Base-by-base conservation (phyloP, 2,797 vertebrate species). In the Sphenopsis melanotis region DNA sequence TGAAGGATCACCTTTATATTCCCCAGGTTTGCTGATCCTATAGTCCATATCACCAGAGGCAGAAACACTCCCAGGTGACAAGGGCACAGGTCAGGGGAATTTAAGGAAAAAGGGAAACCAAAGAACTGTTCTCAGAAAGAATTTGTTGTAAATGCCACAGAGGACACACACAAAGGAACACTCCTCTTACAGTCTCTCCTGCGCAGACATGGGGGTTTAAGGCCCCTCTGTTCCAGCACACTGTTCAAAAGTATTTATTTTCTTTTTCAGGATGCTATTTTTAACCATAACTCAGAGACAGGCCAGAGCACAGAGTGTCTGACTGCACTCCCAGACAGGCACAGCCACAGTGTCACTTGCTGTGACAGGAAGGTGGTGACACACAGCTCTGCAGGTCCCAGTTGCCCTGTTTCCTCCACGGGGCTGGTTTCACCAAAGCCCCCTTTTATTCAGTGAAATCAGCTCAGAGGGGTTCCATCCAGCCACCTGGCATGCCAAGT, bases 401-500 rank as follows among this genome's bases (percentile, higher is more conserved):
- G 39, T 10, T 4, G 0, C 57, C 34, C 55, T 17, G 5, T 36
- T 65, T 65, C 55, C 79, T 86, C 55, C 1, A 0, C 1, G 57
- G 29, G n/a, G 29, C 17, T 66, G 32, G 5, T 49, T 55, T 55
- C 78, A 47, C 36, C 72, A 17, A 66, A 87, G 5, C 5, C 47
- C 1, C 0, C 30, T 47, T 72, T 15, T 11, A 41, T 5, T 26
- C 2, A 3, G 34, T 2, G 49, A 20, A 70, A 57, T 7, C 19
- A 30, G 69, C 65, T 56, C 57, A 2, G 16, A 44, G 41, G 20
- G 64, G 41, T 39, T 70, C 32, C 53, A 42, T 21, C 44, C 84
- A 90, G 68, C 47, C 52, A 71, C 75, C 19, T 68, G 92, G 56
- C 44, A 12, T 1, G 78, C 49, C 83, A 78, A 68, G n/a, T 27